Percentiles rank a stretch among this genome's conserved stretches.
These are phyloP conservation scores for Ivindomyrus marchei DNA, from an alignment of 2,113 vertebrate species.

Conservation along the genomic window DNA sequence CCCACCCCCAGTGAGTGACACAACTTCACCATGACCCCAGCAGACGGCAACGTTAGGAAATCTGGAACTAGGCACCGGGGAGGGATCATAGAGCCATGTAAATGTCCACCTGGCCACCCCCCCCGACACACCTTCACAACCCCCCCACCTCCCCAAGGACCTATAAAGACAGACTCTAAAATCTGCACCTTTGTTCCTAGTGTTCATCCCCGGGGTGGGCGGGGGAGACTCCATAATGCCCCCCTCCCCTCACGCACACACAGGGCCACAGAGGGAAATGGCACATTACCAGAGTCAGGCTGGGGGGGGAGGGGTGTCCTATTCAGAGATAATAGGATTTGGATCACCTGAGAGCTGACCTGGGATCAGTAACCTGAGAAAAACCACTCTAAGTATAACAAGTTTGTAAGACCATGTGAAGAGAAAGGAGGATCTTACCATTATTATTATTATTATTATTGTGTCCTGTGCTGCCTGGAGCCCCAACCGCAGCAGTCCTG, in stretches of 20 bases:
- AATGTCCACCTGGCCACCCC: neutral
- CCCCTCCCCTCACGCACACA: neutral
- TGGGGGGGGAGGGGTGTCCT: neutral
- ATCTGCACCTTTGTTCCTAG: neutral
- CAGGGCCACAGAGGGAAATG: neutral
- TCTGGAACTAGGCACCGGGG: neutral
- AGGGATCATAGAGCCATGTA: neutral
- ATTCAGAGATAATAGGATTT: neutral
- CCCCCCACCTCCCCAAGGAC: neutral
- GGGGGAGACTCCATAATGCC: neutral
- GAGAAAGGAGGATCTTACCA: neutral
- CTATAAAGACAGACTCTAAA: neutral
- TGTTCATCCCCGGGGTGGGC: neutral
- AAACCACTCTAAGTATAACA: neutral
- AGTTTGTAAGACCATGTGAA: neutral
- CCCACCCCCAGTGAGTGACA: neutral
- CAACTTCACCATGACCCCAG: neutral
- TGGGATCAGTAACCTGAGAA: neutral
- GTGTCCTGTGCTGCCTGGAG: no score
- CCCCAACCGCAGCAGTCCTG: neutral
- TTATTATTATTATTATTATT: neutral
- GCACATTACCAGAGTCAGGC: neutral
- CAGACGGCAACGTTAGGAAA: neutral
- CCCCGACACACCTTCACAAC: neutral
- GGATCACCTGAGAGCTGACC: slow-evolving; percentile 1